Percentiles rank a stretch among this genome's conserved stretches.
Conservation (phyloP, 2,888 invertebrate species). For the Brachyopa scutellaris region DNA sequence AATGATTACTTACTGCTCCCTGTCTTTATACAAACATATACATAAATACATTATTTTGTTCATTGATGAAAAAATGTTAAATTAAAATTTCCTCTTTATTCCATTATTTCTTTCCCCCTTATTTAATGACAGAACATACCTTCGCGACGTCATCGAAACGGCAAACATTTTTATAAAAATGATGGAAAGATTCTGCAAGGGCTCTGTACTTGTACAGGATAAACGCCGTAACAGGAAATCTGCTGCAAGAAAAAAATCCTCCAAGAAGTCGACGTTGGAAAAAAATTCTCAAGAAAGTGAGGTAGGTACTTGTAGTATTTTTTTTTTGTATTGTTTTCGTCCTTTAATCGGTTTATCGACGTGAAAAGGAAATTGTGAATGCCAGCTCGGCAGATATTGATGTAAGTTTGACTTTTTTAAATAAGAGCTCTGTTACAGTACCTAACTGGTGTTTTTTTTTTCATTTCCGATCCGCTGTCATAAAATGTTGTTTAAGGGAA, state of each 20-base stretch:
- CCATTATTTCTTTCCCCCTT: constrained; percentile 39
- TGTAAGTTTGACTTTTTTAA: constrained; percentile 29
- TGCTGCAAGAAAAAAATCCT: constrained; percentile 70
- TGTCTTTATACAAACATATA: background rate
- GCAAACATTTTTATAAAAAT: constrained; percentile 95
- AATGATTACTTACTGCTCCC: background rate
- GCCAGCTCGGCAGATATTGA: background rate
- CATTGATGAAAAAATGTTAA: constrained; percentile 1
- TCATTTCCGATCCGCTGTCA: background rate
- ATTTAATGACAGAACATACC: constrained; percentile 85
- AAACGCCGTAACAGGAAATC: constrained; percentile 81
- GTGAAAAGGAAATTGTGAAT: constrained; percentile 34
- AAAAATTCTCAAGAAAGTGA: constrained; percentile 80
- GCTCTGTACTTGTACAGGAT: constrained; percentile 87
- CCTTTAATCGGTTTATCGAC: constrained; percentile 53
- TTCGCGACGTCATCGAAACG: constrained; percentile 94
- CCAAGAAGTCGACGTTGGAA: constrained; percentile 77
- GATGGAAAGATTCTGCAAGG: constrained; percentile 88
- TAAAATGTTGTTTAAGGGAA: background rate
- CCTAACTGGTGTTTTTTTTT: background rate
- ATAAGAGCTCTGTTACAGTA: too few species aligned
- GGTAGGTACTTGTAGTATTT: constrained; percentile 74
- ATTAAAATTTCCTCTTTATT: constrained; percentile 11
- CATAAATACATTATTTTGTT: constrained; percentile 16
- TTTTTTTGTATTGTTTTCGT: background rate